Conservation (phyloP, 2,797 vertebrate genomes). For the Manis javanica region DNA sequence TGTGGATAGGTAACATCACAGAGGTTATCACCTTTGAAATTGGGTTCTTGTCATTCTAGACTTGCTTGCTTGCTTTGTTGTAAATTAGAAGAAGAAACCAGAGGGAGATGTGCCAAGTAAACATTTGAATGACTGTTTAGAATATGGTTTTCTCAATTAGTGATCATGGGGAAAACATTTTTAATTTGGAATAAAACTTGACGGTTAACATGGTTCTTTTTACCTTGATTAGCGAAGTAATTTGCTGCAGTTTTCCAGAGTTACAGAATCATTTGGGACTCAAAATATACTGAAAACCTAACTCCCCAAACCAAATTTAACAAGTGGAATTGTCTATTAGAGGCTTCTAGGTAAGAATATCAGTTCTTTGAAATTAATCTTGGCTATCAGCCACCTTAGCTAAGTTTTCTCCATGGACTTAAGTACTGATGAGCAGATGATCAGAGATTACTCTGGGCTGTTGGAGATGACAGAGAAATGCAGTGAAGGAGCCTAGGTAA, state of each 20-base stretch:
- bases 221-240: conserved; percentile 65
- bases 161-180: conserved; percentile 55
- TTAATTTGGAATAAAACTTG: conserved; percentile 60
- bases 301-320: conserved; percentile 56
- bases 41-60: not conserved
- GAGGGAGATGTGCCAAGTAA: not conserved
- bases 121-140: not conserved
- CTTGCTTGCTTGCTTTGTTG: conserved; percentile 52
- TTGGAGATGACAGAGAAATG: not conserved
- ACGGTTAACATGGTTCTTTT: conserved; percentile 44
- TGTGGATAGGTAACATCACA: not conserved
- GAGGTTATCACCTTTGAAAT: conserved; percentile 23
- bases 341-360: conserved; percentile 23
- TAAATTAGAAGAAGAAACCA: conserved; percentile 37
- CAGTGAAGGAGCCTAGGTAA: not conserved
- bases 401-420: not conserved
- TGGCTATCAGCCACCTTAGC: not conserved
- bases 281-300: conserved; percentile 64
- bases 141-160: conserved; percentile 55
- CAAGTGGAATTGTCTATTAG: conserved; percentile 39
- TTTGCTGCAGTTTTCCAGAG: conserved; percentile 26
- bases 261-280: conserved; percentile 58
- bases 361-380: conserved; percentile 40
- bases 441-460: not conserved
- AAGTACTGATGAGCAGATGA: not conserved